Percentiles rank a stretch among this genome's conserved stretches.
Evolutionary conservation across 2,888 invertebrate species (phyloP).

Genomic region (Phaonia tiefii): DNA sequence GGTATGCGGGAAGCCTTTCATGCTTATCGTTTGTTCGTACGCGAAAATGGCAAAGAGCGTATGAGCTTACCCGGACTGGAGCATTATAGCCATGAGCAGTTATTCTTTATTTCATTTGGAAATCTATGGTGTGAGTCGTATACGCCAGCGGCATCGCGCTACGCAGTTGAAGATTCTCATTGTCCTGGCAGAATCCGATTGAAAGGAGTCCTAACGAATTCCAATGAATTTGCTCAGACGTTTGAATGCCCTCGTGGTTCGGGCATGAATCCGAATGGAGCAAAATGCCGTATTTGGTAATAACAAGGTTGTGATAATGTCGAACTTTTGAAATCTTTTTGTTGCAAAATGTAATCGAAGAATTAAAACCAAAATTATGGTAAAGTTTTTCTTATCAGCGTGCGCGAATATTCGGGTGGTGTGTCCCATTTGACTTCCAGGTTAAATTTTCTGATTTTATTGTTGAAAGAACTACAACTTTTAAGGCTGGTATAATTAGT

Average conservation of each 20-base stretch:
- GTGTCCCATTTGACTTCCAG: too few species aligned
- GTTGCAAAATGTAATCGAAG: not conserved
- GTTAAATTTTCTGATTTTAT: too few species aligned
- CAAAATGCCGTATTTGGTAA: constrained; percentile 83
- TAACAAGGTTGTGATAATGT: not conserved
- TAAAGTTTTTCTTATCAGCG: too few species aligned
- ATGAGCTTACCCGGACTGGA: constrained; percentile 87
- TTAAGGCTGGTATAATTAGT: too few species aligned
- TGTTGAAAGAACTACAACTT: too few species aligned
- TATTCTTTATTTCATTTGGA: constrained; percentile 90
- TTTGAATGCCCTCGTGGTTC: constrained; percentile 83
- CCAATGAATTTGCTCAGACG: constrained; percentile 86
- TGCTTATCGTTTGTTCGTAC: constrained; percentile 85
- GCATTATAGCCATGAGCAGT: constrained; percentile 85
- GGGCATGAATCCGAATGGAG: constrained; percentile 82
- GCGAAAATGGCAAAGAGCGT: constrained; percentile 83
- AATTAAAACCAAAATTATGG: too few species aligned
- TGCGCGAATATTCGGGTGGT: too few species aligned
- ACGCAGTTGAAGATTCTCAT: constrained; percentile 87
- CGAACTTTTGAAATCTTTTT: not conserved
- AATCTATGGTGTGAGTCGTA: constrained; percentile 93
- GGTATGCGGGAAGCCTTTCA: constrained; percentile 87
- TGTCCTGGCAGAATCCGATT: constrained; percentile 87
- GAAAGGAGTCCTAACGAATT: constrained; percentile 86
- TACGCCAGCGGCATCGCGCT: constrained; percentile 84